Conservation (phyloP, 2,888 invertebrate species). For the Zootermopsis nevadensis region DNA sequence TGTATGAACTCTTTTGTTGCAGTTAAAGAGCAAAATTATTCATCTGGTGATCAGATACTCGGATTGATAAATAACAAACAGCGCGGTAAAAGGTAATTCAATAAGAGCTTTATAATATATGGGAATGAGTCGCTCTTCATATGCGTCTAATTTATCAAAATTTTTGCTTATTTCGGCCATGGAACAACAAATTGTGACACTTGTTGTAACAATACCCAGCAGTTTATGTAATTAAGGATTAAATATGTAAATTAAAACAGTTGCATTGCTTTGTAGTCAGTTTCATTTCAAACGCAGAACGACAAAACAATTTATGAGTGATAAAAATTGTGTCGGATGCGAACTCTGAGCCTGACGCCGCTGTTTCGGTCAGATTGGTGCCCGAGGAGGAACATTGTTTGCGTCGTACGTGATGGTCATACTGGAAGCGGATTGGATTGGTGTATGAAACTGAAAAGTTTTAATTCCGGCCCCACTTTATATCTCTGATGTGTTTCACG, state of each 20-base stretch:
- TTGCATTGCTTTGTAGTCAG: background rate
- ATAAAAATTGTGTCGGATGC: background rate
- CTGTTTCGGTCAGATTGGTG: background rate
- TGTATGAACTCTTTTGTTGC: too few relatives aligned
- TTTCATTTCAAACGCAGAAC: background rate
- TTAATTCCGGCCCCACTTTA: background rate
- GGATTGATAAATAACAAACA: too few relatives aligned
- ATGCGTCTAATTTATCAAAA: background rate
- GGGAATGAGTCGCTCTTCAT: background rate
- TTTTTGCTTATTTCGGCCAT: background rate
- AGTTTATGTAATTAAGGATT: background rate
- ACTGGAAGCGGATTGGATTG: background rate
- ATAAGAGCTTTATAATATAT: background rate
- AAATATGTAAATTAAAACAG: background rate
- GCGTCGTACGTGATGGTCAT: background rate
- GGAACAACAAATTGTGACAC: background rate
- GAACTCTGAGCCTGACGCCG: background rate
- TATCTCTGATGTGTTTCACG: background rate
- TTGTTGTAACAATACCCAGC: background rate
- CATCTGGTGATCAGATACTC: too few relatives aligned
- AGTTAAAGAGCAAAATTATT: too few relatives aligned
- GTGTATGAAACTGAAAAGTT: background rate
- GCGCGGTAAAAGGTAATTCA: too few relatives aligned
- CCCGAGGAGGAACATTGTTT: background rate
- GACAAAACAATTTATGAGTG: background rate